These are phyloP conservation scores for Fabriciana adippe DNA, from an alignment of 2,888 invertebrate genomes.

Conservation along the genomic window DNA sequence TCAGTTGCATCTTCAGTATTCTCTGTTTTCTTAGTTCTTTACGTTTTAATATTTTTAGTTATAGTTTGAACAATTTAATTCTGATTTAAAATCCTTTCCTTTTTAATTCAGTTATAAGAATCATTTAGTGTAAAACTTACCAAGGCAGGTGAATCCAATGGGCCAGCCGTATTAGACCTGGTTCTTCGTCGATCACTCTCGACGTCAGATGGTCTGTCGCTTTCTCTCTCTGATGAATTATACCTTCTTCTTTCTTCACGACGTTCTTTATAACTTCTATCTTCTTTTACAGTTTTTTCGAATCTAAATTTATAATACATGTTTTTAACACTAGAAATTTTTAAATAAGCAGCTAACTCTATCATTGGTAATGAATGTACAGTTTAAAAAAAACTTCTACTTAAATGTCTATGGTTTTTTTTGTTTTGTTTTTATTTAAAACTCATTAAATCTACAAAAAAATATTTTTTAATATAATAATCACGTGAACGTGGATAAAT, in stretches of 20 bases:
- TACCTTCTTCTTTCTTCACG: slow-evolving; percentile 81
- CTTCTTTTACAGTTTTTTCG: slow-evolving; percentile 61
- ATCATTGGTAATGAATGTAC: too few species aligned
- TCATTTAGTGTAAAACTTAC: slow-evolving; percentile 52
- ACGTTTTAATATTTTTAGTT: too few species aligned
- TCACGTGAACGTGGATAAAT: neutral
- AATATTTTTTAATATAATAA: neutral
- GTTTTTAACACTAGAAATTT: slow-evolving; percentile 4
- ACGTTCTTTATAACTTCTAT: slow-evolving; percentile 57
- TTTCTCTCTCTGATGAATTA: slow-evolving; percentile 79
- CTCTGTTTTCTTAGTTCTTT: too few species aligned
- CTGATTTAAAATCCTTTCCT: too few species aligned
- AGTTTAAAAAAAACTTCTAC: too few species aligned
- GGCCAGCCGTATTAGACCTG: slow-evolving; percentile 62
- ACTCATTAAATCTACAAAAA: too few species aligned
- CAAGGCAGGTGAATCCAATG: slow-evolving; percentile 72
- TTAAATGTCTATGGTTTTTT: too few species aligned
- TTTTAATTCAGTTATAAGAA: too few species aligned
- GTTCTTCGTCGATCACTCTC: slow-evolving; percentile 63
- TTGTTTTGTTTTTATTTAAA: too few species aligned
- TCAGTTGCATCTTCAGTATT: too few species aligned
- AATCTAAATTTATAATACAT: slow-evolving; percentile 47
- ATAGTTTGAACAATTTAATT: neutral
- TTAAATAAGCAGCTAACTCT: neutral
- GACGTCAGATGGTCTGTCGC: slow-evolving; percentile 69